phyloP scores from a whole-genome alignment of 2,888 invertebrate genomes.

The Abrostola tripartita region DNA sequence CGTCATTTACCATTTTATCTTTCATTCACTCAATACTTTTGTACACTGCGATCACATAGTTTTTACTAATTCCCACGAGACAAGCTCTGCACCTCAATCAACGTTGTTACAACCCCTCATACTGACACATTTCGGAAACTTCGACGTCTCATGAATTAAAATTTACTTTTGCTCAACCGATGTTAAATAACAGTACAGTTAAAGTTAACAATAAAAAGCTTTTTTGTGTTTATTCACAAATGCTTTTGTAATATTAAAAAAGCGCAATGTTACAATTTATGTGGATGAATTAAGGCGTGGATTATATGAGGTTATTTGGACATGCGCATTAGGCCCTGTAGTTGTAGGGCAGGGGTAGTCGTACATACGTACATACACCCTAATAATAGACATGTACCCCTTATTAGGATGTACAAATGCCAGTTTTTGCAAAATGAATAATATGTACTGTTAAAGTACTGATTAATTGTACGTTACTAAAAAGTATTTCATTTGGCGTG shows the following conservation, averaged over 20 bases:
- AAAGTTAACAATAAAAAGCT: constrained; percentile 46
- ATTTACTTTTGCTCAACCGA: constrained; percentile 30
- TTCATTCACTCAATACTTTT: constrained; percentile 68
- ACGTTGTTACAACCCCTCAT: constrained; percentile 41
- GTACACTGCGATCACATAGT: constrained; percentile 71
- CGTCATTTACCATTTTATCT: constrained; percentile 86
- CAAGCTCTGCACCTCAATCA: constrained; percentile 33
- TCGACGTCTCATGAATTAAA: constrained; percentile 46
- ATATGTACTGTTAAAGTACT: too few species aligned
- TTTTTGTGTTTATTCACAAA: constrained; percentile 62
- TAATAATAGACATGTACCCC: constrained; percentile 21
- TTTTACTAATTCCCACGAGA: constrained; percentile 46
- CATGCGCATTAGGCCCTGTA: constrained; percentile 75
- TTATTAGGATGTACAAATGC: not conserved
- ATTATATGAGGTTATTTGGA: constrained; percentile 85
- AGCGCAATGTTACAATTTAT: constrained; percentile 70
- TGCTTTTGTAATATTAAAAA: constrained; percentile 61
- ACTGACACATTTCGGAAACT: constrained; percentile 38
- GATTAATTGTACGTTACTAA: too few species aligned
- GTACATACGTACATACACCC: constrained; percentile 25
- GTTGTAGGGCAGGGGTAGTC: constrained; percentile 38
- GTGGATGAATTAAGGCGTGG: constrained; percentile 81
- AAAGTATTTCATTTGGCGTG: too few species aligned
- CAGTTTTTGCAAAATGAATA: too few species aligned
- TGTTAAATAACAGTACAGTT: constrained; percentile 28